Evolutionary conservation across 2,113 vertebrate genomes (phyloP).

Genomic region (Genyomyrus donnyi): DNA sequence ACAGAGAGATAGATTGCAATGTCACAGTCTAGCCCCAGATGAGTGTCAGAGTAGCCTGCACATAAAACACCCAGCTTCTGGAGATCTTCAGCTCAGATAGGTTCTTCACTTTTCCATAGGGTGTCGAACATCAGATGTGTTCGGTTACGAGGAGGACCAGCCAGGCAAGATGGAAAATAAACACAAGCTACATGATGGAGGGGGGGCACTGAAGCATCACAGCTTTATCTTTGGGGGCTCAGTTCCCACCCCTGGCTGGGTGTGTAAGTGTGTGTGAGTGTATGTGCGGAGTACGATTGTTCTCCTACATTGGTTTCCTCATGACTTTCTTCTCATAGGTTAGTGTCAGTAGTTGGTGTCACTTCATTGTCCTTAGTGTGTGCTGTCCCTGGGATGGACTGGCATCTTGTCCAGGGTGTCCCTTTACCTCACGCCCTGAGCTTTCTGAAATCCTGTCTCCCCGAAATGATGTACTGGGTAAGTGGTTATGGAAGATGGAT

Average conservation of each 20-base stretch:
- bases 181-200: neutral
- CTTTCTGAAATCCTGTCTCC: neutral
- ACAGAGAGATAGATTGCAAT: neutral
- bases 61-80: neutral
- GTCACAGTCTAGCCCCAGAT: neutral
- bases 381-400: neutral
- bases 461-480: neutral
- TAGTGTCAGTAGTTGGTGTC: neutral
- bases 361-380: neutral
- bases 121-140: neutral
- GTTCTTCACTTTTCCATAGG: neutral
- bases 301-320: neutral
- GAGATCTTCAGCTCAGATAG: neutral
- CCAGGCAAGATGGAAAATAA: neutral
- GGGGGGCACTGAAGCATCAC: neutral
- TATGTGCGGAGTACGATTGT: neutral
- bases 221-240: neutral
- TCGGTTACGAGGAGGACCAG: neutral
- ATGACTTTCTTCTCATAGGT: neutral
- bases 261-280: neutral
- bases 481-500: neutral
- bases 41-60: neutral
- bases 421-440: neutral
- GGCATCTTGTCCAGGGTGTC: neutral
- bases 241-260: neutral